phyloP scores from a whole-genome alignment of 2,113 vertebrate genomes.

The Acanthochromis polyacanthus region DNA sequence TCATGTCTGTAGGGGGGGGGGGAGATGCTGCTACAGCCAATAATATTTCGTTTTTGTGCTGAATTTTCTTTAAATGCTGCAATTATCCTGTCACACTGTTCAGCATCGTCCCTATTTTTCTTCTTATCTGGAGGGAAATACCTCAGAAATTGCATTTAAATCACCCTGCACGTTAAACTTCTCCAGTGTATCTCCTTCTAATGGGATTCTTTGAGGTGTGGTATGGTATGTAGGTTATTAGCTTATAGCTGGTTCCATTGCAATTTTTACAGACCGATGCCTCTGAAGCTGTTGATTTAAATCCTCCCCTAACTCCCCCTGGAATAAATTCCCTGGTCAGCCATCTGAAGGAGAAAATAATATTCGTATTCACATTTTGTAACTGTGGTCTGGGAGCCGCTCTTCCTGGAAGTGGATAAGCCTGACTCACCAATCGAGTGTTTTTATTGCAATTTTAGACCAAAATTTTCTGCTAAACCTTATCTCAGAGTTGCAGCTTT shows the following conservation, averaged over 20 bases:
- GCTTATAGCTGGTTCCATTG: slow-evolving; percentile 52
- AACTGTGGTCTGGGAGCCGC: slow-evolving; percentile 37
- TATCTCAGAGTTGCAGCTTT: slow-evolving; percentile 25
- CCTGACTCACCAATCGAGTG: slow-evolving; percentile 17
- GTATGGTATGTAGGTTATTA: slow-evolving; percentile 53
- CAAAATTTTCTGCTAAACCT: slow-evolving; percentile 10
- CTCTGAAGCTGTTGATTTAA: slow-evolving; percentile 69
- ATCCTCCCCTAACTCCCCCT: slow-evolving; percentile 48
- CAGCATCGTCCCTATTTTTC: background rate
- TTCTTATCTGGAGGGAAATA: slow-evolving; percentile 4
- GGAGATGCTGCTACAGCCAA: background rate
- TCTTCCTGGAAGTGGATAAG: slow-evolving; percentile 33
- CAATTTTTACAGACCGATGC: slow-evolving; percentile 60
- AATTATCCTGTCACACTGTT: slow-evolving; percentile 20
- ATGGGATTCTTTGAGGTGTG: slow-evolving; percentile 57
- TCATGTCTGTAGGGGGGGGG: background rate
- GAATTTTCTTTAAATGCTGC: background rate
- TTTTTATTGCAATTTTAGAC: slow-evolving; percentile 49
- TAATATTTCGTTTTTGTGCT: background rate
- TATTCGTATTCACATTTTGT: slow-evolving; percentile 57
- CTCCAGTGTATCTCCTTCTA: slow-evolving; percentile 23
- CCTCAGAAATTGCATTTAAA: slow-evolving; percentile 35
- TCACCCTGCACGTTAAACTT: slow-evolving; percentile 41
- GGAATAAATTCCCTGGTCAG: slow-evolving; percentile 51
- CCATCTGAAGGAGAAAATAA: slow-evolving; percentile 57